Evolutionary conservation across 2,113 vertebrate genomes (phyloP), one percentile per base, ranked within the genome.

Genomic region (Taxidea taxus): DNA sequence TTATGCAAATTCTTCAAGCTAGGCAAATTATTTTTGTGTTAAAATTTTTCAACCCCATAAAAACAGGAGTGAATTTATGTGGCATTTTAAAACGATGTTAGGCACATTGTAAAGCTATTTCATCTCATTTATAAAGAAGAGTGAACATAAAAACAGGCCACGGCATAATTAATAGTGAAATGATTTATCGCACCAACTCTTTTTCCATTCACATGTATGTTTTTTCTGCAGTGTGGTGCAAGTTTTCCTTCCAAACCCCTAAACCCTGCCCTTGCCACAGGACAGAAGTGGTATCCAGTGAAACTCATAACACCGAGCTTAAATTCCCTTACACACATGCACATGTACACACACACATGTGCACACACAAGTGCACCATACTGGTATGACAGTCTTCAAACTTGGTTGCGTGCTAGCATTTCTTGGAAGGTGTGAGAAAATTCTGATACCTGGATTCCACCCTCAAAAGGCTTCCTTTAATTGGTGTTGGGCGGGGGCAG

Each of bases 101-200:
- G 97, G 97, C 93, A 97, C 97, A 98, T 97, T 97, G 97, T 98
- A 98, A 97, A 98, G 95, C 98, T 95, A 98, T 98, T 98, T 95
- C 97, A 96, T 97, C 97, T 98, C 97, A 97, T 98, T 98, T 98
- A 96, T 97, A 97, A 96, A 97, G 97, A 97, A 96, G 97, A 95
- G 94, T 96, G 97, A 98, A 97, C 96, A 97, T 98, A 97, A 98
- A 98, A 97, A 97, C 96, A 98, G 97, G 95, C 96, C 97, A 96
- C 84, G 62, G 96, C 92, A 96, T 97, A 98, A 98, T 98, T 97
- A 98, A 98, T 97, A 91, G 92, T 95, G 90, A 96, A 96, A 94
- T 97, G 97, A 98, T 98, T 97, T 97, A 97, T 94, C 37, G n/a
- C 29, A 68, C 34, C 47, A 82, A 85, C 68, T 92, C 75, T 81